A percentile compares a stretch with the other conserved stretches of the same genome.
Conservation (phyloP, 2,113 vertebrate species). For the Callopanchax toddi region DNA sequence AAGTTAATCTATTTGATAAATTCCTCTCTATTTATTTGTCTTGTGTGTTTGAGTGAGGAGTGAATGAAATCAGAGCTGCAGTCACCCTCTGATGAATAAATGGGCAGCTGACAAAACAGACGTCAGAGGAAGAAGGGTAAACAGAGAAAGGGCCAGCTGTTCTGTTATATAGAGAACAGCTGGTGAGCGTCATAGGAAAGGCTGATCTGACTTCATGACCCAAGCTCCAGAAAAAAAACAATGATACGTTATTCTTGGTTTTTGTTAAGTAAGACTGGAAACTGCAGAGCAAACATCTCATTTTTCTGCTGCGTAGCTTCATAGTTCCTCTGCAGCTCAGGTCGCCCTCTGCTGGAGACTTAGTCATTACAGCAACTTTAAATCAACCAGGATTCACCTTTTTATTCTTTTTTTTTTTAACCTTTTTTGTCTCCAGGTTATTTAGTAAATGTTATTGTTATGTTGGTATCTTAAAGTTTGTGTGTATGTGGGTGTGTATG, state of each 20-base stretch:
- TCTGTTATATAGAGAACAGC: constrained; percentile 28
- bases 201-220: constrained; percentile 29
- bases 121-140: constrained; percentile 10
- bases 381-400: no score
- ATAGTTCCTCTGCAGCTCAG: neutral
- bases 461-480: no score
- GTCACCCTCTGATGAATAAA: constrained; percentile 8
- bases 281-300: constrained; percentile 20
- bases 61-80: neutral
- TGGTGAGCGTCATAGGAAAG: constrained; percentile 21
- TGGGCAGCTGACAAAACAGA: constrained; percentile 32
- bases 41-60: no score
- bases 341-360: constrained; percentile 35
- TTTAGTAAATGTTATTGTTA: no score
- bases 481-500: no score
- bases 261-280: constrained; percentile 9
- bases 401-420: neutral
- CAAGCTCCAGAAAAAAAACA: neutral
- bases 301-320: constrained; percentile 52
- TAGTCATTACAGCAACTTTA: constrained; percentile 12
- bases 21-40: neutral
- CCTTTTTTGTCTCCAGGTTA: constrained; percentile 3
- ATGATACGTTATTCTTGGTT: constrained; percentile 30
- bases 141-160: constrained; percentile 42
- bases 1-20: constrained; percentile 1